Base-by-base conservation (phyloP, 2,888 invertebrate species). In the Ennomos erosarius region DNA sequence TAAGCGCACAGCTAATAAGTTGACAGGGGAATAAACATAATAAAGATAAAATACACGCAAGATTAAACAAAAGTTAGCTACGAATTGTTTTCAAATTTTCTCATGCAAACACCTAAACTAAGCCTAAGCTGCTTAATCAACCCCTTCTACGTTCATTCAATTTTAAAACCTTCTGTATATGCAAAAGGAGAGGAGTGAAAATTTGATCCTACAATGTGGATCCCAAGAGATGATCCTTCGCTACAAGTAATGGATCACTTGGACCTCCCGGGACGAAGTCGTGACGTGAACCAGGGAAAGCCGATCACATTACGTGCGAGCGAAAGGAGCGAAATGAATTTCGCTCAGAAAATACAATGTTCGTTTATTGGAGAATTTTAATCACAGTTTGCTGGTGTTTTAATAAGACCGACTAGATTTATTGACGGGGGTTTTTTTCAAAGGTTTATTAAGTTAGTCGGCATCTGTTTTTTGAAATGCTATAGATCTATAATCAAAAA, bases 211-310 rank as follows among this genome's bases (percentile, higher is more conserved):
- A 54, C 45, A 53, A 61, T 59, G 44, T 55, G 38, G 37, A 52
- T 55, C 68, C 55, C 59, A 1, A 0, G 57, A 55, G 68, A 58
- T 58, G 45, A 61, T 62, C 66, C 66, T 59, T 55, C 58, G 64
- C 62, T 62, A 54, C 51, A 58, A 58, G 64, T 66, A 69, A 69
- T 66, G 66, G 66, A 68, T 69, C 69, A 66, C 62, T 63, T 35
- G 9, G 33, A 36, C 26, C 49, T 64, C 64, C 34, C 49, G 55
- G 55, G 58, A 57, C 43, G 43, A 33, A 34, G 42, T 56, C 52
- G 64, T 59, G 67, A 67, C 60, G 64, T 47, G 57, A 62, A 56
- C 59, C 51, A 38, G 50, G 57, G 51, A 57, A 54, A 55, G 40
- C 39, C 44, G 59, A 64, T 62, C 59, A 58, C 52, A 56, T 59